Evolutionary conservation across 2,797 vertebrate genomes (phyloP).

Genomic region (Trematomus bernacchii): DNA sequence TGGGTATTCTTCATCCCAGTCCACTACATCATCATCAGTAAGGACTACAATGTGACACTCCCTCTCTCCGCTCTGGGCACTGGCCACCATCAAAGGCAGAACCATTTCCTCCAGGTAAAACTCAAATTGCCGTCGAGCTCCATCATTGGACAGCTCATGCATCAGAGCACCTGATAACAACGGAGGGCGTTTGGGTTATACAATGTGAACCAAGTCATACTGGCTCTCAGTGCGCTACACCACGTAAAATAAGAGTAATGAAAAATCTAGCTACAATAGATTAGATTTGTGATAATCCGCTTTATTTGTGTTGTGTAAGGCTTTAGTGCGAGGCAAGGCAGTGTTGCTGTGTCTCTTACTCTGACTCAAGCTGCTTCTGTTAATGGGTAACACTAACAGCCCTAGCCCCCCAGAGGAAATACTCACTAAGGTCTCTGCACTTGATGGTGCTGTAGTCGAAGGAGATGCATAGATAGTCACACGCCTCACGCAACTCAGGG

Average conservation of each 20-base stretch:
- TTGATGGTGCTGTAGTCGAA: slow-evolving; percentile 99
- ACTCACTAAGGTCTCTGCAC: slow-evolving; percentile 99
- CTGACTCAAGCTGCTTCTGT: neutral
- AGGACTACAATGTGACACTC: slow-evolving; percentile 99
- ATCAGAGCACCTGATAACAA: slow-evolving; percentile 93
- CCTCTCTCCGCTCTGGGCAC: slow-evolving; percentile 95
- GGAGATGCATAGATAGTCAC: slow-evolving; percentile 99
- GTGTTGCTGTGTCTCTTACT: neutral
- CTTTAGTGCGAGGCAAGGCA: neutral
- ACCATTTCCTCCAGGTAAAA: slow-evolving; percentile 99
- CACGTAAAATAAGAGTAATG: neutral
- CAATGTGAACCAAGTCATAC: neutral
- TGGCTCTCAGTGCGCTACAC: neutral
- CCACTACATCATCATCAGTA: slow-evolving; percentile 98
- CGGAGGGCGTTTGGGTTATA: neutral
- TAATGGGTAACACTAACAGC: slow-evolving; percentile 3
- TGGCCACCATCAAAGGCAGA: slow-evolving; percentile 96
- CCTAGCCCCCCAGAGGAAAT: slow-evolving; percentile 21
- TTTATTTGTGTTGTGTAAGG: neutral
- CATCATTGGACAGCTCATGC: slow-evolving; percentile 98
- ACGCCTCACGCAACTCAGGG: slow-evolving; percentile 97
- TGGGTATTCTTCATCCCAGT: slow-evolving; percentile 99
- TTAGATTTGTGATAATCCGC: neutral
- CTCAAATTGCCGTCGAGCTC: slow-evolving; percentile 95
- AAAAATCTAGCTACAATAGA: neutral